A percentile compares a stretch with the other conserved stretches of the same genome.
These are phyloP conservation scores for Pseudomyrmex pallidus DNA, from an alignment of 1,140 invertebrate species.

Conservation along the genomic window DNA sequence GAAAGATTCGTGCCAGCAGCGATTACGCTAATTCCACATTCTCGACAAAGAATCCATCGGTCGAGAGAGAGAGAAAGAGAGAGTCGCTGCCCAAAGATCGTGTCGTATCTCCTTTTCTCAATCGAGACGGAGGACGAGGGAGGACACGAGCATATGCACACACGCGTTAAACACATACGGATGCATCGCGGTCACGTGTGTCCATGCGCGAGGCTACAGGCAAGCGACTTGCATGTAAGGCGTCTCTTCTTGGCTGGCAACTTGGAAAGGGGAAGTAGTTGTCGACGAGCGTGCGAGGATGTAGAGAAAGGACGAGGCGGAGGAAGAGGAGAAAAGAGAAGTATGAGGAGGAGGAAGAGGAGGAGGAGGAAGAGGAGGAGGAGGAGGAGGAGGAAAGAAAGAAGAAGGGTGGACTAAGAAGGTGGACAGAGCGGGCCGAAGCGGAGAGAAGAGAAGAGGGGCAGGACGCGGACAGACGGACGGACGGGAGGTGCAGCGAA, in stretches of 20 bases:
- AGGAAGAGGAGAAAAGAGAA: conserved; percentile 38
- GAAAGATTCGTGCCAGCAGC: background rate
- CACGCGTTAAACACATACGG: conserved; percentile 52
- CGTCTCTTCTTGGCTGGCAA: conserved; percentile 71
- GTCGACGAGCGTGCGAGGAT: conserved; percentile 66
- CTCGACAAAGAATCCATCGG: conserved; percentile 46
- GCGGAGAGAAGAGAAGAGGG: conserved; percentile 35
- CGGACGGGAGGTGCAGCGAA: conserved; percentile 84
- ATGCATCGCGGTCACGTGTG: conserved; percentile 64
- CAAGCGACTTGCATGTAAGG: conserved; percentile 75
- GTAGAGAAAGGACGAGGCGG: conserved; percentile 35
- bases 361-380: background rate
- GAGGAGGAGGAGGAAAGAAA: conserved; percentile 47
- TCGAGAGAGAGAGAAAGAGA: conserved; percentile 16
- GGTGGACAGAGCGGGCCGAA: conserved; percentile 31
- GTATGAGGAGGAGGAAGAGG: background rate
- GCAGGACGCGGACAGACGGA: conserved; percentile 66
- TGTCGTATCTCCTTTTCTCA: conserved; percentile 63
- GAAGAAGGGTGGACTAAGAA: conserved; percentile 13
- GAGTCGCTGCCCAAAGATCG: conserved; percentile 61
- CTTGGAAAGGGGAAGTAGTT: conserved; percentile 83
- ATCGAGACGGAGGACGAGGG: background rate
- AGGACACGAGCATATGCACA: conserved; percentile 35
- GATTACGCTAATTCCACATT: conserved; percentile 56
- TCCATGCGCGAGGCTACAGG: conserved; percentile 58